phyloP scores from a whole-genome alignment of 2,888 invertebrate genomes.

The Argyra leucocephala region DNA sequence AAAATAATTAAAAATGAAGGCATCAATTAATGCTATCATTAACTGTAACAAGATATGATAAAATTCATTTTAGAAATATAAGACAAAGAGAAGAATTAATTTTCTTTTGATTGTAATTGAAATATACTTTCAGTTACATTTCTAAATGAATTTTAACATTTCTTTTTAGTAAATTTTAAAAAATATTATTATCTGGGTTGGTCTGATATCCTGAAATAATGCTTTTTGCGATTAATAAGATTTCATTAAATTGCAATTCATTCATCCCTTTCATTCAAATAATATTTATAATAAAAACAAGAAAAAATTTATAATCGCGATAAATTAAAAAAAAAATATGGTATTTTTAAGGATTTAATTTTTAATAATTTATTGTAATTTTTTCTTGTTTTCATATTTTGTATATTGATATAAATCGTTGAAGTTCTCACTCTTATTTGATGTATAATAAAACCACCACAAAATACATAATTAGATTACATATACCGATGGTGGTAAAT shows the following conservation, averaged over 20 bases:
- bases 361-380: background rate
- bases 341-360: too few species aligned
- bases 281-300: constrained; percentile 12
- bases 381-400: background rate
- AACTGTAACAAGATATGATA: background rate
- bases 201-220: constrained; percentile 31
- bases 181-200: constrained; percentile 27
- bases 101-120: background rate
- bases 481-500: background rate
- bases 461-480: background rate
- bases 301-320: background rate
- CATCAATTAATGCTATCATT: background rate
- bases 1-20: background rate
- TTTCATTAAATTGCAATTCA: constrained; percentile 30
- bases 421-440: background rate
- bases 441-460: background rate
- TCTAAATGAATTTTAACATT: constrained; percentile 8
- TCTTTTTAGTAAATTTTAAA: constrained; percentile 9
- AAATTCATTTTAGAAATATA: constrained; percentile 5
- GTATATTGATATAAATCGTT: background rate
- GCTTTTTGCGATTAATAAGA: constrained; percentile 33
- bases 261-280: constrained; percentile 28
- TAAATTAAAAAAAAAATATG: too few species aligned
- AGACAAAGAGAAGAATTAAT: background rate
- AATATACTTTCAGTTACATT: background rate